Evolutionary conservation across 2,888 invertebrate species (phyloP), one percentile per base, ranked within the genome.

Genomic region (Platycheirus albimanus): DNA sequence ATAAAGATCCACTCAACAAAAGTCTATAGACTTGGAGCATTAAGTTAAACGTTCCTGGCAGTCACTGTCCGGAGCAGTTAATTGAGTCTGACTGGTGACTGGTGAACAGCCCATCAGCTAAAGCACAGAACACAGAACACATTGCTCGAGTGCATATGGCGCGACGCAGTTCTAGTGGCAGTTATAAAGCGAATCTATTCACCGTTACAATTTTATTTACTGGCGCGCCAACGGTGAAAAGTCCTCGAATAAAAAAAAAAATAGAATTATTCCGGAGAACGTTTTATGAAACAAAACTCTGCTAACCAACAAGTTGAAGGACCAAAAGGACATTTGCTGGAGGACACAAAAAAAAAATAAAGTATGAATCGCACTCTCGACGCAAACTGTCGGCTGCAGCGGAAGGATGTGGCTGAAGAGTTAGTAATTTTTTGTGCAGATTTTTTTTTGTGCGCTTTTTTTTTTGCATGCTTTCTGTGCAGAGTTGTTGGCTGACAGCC

Each of bases 1-100:
- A 51, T 58, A 64, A 36, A 61, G 36, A 47, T 61, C 45, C 75
- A 80, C 70, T 80, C 51, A 38, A 52, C 49, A 61, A 61, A 61
- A 71, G 49, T 61, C 71, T 43, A 71, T 49, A 70, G 49, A 41
- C 64, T 41, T 64, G 33, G 17, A 38, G 72, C 49, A 63, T 72
- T 72, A 61, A 83, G 56, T 78, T 78, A 78, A 78, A 72, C 69
- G 63, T 19, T 43, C 56, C 72, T 74, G 78, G 74, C 72, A 83
- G 51, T 69, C 49, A 41, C 71, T 51, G 64, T 63, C 61, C 38
- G 67, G 30, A 56, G 36, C 54, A 74, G 67, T 83, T 78, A 83
- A 83, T 72, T 83, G 77, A 78, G 78, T 64, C 63, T 63, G 67
- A 72, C 77, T 77, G 15, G n/a, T 63, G 67, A 72, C 77, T 77